Conservation (phyloP, 2,113 vertebrate species). For the Enhydra lutris region DNA sequence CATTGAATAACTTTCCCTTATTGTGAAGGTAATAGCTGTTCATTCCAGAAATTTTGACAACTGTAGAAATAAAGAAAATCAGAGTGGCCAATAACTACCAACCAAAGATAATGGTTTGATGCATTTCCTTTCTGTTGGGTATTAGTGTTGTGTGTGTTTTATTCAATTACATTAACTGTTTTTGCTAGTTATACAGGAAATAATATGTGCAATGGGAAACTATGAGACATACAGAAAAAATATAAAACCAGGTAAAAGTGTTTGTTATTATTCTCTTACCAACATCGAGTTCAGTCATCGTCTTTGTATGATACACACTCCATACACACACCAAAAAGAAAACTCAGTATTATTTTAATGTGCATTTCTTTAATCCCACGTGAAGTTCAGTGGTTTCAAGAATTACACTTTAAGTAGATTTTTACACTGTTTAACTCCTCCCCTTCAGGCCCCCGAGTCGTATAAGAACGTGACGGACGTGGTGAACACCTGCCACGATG, state of each 20-base stretch:
- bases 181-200: background rate
- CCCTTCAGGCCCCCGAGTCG: slow-evolving; percentile 93
- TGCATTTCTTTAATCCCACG: background rate
- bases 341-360: background rate
- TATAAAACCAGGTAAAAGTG: background rate
- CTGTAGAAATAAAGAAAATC: background rate
- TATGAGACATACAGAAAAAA: background rate
- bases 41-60: background rate
- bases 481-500: slow-evolving; percentile 96
- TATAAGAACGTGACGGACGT: slow-evolving; percentile 99
- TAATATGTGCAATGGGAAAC: background rate
- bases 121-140: background rate
- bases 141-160: background rate
- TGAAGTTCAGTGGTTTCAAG: background rate
- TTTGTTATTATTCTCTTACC: background rate
- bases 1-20: background rate
- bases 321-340: background rate
- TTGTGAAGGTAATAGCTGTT: background rate
- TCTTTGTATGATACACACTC: background rate
- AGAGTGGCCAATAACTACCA: background rate
- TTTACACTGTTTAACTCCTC: background rate
- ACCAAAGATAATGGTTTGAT: background rate
- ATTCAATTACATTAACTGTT: background rate
- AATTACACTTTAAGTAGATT: background rate
- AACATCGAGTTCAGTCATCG: background rate